These are phyloP conservation scores for Illadopsis cleaveri DNA, from an alignment of 2,113 vertebrate genomes.

Conservation along the genomic window DNA sequence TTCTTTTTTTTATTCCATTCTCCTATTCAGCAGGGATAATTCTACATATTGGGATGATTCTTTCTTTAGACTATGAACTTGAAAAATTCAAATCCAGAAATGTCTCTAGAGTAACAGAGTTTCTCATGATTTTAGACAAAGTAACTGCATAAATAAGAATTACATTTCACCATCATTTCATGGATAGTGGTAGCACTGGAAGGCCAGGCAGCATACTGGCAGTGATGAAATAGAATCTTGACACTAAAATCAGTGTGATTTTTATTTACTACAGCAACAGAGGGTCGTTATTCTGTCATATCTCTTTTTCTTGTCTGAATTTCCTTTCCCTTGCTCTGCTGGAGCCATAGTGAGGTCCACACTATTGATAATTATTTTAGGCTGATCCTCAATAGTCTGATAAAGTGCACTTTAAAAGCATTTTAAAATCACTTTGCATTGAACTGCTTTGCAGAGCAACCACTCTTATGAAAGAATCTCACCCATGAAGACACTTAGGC, in stretches of 20 bases:
- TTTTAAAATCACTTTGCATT: not conserved
- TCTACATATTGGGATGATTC: not conserved
- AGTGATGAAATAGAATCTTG: not conserved
- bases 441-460: not conserved
- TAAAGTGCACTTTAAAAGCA: not conserved
- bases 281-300: not conserved
- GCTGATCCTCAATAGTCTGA: not conserved
- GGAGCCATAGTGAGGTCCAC: not conserved
- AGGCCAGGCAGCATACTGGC: not conserved
- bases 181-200: fast-evolving
- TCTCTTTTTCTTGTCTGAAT: not conserved
- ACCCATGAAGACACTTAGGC: not conserved
- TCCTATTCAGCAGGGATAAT: not conserved
- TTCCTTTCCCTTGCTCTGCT: not conserved
- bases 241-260: not conserved
- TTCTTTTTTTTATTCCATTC: not conserved
- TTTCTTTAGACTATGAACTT: not conserved
- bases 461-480: not conserved
- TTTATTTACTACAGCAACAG: not conserved
- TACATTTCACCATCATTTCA: not conserved
- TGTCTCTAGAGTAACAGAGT: not conserved
- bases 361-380: not conserved
- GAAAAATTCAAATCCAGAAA: not conserved
- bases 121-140: not conserved
- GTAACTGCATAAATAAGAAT: not conserved